phyloP scores from a whole-genome alignment of 2,888 invertebrate genomes.

The Diadegma fenestrale region DNA sequence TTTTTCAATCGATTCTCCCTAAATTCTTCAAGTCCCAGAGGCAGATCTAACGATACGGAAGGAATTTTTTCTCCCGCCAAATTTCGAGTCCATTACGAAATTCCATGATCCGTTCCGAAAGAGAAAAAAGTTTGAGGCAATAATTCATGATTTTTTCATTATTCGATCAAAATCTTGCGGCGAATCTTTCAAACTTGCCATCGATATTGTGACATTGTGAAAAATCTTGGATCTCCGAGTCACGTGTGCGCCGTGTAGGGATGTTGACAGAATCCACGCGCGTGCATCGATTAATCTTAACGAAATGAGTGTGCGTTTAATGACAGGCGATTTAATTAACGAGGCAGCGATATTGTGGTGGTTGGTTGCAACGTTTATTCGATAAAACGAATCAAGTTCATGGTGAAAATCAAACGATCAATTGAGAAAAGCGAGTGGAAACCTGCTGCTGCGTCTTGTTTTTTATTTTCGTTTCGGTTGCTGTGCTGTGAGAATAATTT shows the following conservation, averaged over 20 bases:
- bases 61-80: not conserved
- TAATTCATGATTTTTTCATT: not conserved
- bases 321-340: not conserved
- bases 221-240: not conserved
- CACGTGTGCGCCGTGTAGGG: not conserved
- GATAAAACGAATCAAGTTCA: constrained; percentile 1
- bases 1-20: not conserved
- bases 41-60: not conserved
- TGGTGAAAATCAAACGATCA: not conserved
- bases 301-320: constrained; percentile 8
- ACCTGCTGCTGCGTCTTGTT: not conserved
- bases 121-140: not conserved
- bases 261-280: not conserved
- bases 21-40: not conserved
- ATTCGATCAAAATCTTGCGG: not conserved
- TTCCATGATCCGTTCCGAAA: not conserved
- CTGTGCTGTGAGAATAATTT: not conserved
- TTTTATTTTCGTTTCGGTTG: not conserved
- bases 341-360: constrained; percentile 6
- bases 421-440: not conserved
- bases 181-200: not conserved
- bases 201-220: not conserved
- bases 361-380: not conserved
- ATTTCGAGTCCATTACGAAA: not conserved
- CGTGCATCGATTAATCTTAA: constrained; percentile 20